Percentiles rank a stretch among this genome's conserved stretches.
These are phyloP conservation scores for Sebastes elongatus DNA, from an alignment of 2,797 vertebrate species.

Conservation along the genomic window DNA sequence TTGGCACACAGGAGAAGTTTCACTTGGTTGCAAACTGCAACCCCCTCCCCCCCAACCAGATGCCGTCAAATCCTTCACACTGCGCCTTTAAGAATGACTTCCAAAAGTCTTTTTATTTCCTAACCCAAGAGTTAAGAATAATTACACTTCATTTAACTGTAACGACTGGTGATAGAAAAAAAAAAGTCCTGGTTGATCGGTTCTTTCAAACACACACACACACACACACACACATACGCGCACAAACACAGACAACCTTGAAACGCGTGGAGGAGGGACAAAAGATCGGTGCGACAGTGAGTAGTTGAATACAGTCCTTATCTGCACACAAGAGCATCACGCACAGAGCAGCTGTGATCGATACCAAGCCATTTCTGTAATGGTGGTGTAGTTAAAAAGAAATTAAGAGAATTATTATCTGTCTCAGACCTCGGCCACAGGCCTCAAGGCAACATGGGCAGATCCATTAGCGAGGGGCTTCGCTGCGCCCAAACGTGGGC, in stretches of 20 bases:
- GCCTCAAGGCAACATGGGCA: slow-evolving; percentile 55
- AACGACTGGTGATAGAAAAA: neutral
- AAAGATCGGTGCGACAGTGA: slow-evolving; percentile 10
- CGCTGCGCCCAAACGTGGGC: neutral
- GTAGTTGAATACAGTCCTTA: slow-evolving; percentile 39
- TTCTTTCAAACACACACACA: neutral
- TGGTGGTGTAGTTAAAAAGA: slow-evolving; percentile 83
- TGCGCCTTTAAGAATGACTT: neutral
- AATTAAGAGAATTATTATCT: slow-evolving; percentile 84
- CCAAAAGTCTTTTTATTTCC: neutral
- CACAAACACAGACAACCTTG: neutral
- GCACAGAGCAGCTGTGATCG: slow-evolving; percentile 69
- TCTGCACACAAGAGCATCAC: slow-evolving; percentile 23
- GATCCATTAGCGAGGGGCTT: slow-evolving; percentile 59
- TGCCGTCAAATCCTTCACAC: too few relatives aligned
- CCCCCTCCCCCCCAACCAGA: fast-evolving
- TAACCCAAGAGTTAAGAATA: neutral
- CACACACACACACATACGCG: neutral
- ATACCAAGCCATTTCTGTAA: slow-evolving; percentile 75
- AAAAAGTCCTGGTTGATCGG: neutral
- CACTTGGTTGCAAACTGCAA: too few relatives aligned
- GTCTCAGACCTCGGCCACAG: slow-evolving; percentile 48
- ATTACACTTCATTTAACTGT: slow-evolving; percentile 5
- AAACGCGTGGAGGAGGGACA: neutral
- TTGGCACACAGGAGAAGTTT: too few relatives aligned